phyloP scores from a whole-genome alignment of 2,113 vertebrate genomes.

The Bothrops jararaca region DNA sequence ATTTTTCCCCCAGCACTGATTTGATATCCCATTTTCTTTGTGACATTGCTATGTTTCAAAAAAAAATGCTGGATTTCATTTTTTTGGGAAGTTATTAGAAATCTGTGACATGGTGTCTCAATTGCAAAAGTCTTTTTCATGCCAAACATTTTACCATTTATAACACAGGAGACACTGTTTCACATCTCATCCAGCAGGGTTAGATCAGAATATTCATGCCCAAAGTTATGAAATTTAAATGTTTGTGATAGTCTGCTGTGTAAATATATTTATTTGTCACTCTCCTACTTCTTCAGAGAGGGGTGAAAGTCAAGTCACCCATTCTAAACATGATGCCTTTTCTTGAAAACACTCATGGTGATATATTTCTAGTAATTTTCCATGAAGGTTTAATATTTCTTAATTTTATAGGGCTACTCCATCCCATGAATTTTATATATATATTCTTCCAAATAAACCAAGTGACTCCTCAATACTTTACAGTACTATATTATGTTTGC shows the following conservation, averaged over 20 bases:
- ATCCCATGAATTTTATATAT: background rate
- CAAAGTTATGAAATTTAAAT: background rate
- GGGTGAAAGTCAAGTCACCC: background rate
- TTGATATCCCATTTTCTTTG: background rate
- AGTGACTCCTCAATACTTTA: too few species aligned
- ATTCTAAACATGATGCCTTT: background rate
- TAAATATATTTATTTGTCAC: background rate
- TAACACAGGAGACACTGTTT: background rate
- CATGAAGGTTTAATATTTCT: background rate
- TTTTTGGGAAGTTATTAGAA: background rate
- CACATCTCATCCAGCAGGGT: background rate
- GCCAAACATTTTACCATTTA: background rate
- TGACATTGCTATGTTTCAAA: background rate
- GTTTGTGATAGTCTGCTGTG: background rate
- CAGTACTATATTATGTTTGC: background rate
- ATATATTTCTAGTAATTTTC: background rate
- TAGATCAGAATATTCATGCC: background rate
- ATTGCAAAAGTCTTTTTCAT: background rate
- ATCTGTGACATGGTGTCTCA: background rate
- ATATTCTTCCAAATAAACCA: background rate
- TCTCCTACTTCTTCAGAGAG: background rate
- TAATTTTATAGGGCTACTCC: background rate
- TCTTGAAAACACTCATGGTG: background rate
- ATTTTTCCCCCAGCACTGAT: background rate
- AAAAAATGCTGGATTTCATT: background rate